phyloP scores from a whole-genome alignment of 2,113 vertebrate genomes.

The Nothoprocta pentlandii region DNA sequence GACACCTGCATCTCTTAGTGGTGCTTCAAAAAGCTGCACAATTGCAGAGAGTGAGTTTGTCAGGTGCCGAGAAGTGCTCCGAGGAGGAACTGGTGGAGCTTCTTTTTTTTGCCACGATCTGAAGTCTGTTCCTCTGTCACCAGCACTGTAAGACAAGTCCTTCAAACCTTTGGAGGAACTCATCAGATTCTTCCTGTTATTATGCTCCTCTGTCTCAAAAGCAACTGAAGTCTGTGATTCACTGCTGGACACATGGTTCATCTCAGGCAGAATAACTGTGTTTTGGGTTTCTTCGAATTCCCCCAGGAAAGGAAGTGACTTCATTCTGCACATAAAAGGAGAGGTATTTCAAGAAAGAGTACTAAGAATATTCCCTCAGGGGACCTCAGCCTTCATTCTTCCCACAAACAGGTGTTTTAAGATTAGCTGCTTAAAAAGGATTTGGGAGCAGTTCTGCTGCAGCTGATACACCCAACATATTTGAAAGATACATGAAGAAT shows the following conservation, averaged over 20 bases:
- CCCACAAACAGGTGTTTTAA: background rate
- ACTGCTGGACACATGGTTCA: conserved; percentile 41
- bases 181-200: conserved; percentile 79
- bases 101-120: conserved; percentile 69
- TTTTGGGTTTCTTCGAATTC: conserved; percentile 70
- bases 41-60: conserved; percentile 71
- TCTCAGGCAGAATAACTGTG: conserved; percentile 53
- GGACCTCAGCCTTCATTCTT: background rate
- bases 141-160: background rate
- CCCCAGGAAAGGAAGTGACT: conserved; percentile 77
- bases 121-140: conserved; percentile 57
- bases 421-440: background rate
- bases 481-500: background rate
- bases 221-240: conserved; percentile 66
- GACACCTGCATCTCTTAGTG: conserved; percentile 71
- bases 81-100: conserved; percentile 87
- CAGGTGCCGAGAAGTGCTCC: conserved; percentile 89
- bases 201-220: conserved; percentile 81
- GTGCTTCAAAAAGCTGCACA: conserved; percentile 72
- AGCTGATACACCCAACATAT: background rate
- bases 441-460: background rate
- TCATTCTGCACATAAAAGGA: conserved; percentile 75
- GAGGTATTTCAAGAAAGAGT: conserved; percentile 19
- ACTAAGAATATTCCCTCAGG: background rate
- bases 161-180: conserved; percentile 45